Conservation (phyloP, 2,113 vertebrate species). For the Istiophorus platypterus region DNA sequence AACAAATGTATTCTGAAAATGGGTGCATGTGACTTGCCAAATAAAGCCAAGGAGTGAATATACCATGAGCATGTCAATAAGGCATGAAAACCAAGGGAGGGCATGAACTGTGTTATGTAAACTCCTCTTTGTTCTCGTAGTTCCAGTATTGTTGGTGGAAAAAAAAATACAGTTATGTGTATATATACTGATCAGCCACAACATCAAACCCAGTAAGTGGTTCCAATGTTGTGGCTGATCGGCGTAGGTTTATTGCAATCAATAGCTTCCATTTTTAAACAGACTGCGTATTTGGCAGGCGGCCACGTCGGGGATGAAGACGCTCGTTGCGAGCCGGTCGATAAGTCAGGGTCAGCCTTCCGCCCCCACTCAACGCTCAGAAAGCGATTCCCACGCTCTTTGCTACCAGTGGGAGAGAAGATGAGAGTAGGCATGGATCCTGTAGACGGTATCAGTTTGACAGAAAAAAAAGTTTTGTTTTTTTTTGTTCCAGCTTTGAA, state of each 20-base stretch:
- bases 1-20: not conserved
- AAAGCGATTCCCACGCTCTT: conserved; percentile 76
- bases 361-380: conserved; percentile 50
- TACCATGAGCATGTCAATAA: not conserved
- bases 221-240: too few species aligned
- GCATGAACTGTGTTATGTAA: not conserved
- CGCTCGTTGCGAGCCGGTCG: conserved; percentile 45
- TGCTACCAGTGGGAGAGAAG: conserved; percentile 44
- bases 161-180: not conserved
- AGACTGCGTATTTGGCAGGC: conserved; percentile 41
- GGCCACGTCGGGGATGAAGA: conserved; percentile 51
- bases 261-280: conserved; percentile 40
- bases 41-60: not conserved
- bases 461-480: conserved; percentile 23
- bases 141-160: not conserved
- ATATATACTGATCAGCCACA: not conserved
- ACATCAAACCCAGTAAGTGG: too few species aligned
- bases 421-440: conserved; percentile 48
- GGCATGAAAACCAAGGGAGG: not conserved
- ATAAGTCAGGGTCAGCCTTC: conserved; percentile 71
- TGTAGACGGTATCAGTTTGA: conserved; percentile 35
- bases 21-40: too few species aligned
- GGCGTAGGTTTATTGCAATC: conserved; percentile 31
- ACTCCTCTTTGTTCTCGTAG: not conserved
- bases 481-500: conserved; percentile 5